Conservation (phyloP, 2,888 invertebrate genomes). For the Nebria salina region DNA sequence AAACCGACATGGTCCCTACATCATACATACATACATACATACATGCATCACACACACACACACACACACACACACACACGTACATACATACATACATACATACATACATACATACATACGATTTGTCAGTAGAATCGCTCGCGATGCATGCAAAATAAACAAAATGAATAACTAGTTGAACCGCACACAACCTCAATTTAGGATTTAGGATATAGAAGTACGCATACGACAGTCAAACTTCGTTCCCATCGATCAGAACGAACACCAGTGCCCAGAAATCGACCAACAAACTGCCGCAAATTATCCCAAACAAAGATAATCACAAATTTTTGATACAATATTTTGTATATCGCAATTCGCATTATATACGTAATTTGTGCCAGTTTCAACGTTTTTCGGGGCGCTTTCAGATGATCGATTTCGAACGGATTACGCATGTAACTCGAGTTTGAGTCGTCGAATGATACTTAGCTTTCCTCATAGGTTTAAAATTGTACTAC, state of each 20-base stretch:
- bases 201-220: constrained; percentile 6
- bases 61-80: too few relatives aligned
- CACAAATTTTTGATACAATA: too few relatives aligned
- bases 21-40: background rate
- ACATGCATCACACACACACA: background rate
- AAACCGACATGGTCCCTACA: background rate
- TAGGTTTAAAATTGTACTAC: constrained; percentile 20
- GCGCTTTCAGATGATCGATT: too few relatives aligned
- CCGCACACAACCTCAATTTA: constrained; percentile 26
- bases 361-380: too few relatives aligned
- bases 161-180: constrained; percentile 2
- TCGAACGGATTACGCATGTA: too few relatives aligned
- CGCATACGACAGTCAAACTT: background rate
- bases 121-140: background rate
- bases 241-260: background rate
- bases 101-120: background rate
- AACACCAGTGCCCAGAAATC: too few relatives aligned
- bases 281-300: too few relatives aligned
- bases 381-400: too few relatives aligned
- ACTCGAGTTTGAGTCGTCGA: background rate
- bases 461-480: constrained; percentile 20
- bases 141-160: background rate
- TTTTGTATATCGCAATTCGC: too few relatives aligned
- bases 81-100: too few relatives aligned
- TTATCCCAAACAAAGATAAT: too few relatives aligned